Conservation (phyloP, 2,888 invertebrate species). For the Mamestra brassicae region DNA sequence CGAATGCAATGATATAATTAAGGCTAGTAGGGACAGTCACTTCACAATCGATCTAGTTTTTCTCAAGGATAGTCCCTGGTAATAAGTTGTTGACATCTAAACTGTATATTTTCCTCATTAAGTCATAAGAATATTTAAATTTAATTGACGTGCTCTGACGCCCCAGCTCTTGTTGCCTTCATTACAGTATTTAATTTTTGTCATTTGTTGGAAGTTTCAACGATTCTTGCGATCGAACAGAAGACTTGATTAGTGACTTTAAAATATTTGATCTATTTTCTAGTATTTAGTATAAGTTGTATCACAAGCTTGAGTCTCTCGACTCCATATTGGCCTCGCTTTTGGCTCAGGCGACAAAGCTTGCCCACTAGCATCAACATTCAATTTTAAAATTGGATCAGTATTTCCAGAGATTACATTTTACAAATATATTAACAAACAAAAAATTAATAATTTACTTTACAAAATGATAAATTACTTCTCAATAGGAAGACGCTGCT, state of each 20-base stretch:
- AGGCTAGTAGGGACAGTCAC: slow-evolving; percentile 65
- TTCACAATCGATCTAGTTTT: slow-evolving; percentile 72
- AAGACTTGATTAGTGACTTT: too few species aligned
- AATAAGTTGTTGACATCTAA: slow-evolving; percentile 63
- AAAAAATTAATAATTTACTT: too few species aligned
- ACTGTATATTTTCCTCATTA: slow-evolving; percentile 56
- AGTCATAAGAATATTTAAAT: slow-evolving; percentile 43
- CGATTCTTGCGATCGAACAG: not conserved
- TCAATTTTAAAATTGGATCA: too few species aligned
- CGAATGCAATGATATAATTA: slow-evolving; percentile 54
- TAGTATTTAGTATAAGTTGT: too few species aligned
- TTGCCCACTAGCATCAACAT: too few species aligned
- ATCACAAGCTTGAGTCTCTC: too few species aligned
- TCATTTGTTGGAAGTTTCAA: not conserved
- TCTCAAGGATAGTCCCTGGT: slow-evolving; percentile 72
- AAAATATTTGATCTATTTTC: too few species aligned
- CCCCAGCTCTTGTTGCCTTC: not conserved
- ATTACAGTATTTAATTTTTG: slow-evolving; percentile 5
- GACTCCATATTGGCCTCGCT: too few species aligned
- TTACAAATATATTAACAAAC: too few species aligned
- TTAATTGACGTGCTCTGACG: slow-evolving; percentile 20
- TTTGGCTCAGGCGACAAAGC: too few species aligned
- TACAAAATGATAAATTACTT: not conserved
- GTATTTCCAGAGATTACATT: too few species aligned
- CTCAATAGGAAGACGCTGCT: not conserved